These are phyloP conservation scores for Epiperipatus broadwayi DNA, from an alignment of 2,888 invertebrate species.

Conservation along the genomic window DNA sequence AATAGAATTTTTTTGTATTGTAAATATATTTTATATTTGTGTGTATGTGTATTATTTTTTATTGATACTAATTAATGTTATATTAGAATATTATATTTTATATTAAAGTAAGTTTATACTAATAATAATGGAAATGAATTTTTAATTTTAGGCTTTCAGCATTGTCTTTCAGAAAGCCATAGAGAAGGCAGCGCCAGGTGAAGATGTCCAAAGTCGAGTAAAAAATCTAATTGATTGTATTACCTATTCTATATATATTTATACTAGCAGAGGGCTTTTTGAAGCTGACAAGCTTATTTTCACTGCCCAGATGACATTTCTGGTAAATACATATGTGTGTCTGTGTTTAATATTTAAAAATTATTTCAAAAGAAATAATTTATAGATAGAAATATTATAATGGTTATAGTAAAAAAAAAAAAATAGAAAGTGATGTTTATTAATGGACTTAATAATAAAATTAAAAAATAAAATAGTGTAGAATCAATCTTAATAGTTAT, in stretches of 20 bases:
- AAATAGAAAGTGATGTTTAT: constrained; percentile 1
- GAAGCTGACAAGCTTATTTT: constrained; percentile 92
- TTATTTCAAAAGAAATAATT: not conserved
- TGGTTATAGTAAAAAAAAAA: not conserved
- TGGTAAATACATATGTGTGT: constrained; percentile 35
- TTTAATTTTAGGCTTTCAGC: constrained; percentile 57
- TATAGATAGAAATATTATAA: constrained; percentile 7
- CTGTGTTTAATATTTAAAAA: not conserved
- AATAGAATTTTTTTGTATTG: no score
- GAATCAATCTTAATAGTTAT: no score
- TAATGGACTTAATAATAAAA: not conserved
- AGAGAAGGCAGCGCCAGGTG: constrained; percentile 53
- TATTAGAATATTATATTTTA: no score
- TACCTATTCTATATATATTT: constrained; percentile 79
- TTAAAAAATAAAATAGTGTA: no score
- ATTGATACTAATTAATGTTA: no score
- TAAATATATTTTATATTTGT: no score
- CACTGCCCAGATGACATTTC: constrained; percentile 86
- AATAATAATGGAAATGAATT: no score
- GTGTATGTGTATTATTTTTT: no score
- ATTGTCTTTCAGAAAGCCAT: constrained; percentile 96
- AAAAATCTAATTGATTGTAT: constrained; percentile 81
- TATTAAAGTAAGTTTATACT: no score
- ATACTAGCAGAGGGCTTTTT: constrained; percentile 79
- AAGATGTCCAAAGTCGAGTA: constrained; percentile 56